Evolutionary conservation across 2,113 vertebrate genomes (phyloP).

Genomic region (Tetrax tetrax): DNA sequence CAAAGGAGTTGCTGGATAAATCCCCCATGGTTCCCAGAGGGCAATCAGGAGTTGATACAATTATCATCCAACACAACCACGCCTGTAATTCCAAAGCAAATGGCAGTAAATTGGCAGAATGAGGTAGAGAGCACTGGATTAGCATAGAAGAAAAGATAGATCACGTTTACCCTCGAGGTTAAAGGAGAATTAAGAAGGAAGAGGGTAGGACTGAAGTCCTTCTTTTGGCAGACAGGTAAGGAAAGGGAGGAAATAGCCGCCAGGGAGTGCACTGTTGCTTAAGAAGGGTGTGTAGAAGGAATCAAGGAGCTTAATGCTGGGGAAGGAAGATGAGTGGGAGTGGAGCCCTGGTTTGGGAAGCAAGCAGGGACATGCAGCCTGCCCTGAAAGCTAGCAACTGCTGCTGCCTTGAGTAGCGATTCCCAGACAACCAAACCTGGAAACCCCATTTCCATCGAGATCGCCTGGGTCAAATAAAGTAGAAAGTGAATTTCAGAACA

Average conservation of each 20-base stretch:
- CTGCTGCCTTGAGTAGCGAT: neutral
- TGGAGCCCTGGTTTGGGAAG: neutral
- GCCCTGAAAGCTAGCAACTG: neutral
- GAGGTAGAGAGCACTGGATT: neutral
- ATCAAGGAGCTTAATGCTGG: neutral
- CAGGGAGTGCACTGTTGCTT: neutral
- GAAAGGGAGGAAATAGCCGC: neutral
- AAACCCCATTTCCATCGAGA: neutral
- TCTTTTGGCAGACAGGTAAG: neutral
- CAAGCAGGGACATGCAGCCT: neutral
- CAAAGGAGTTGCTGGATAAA: neutral
- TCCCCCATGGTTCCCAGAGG: neutral
- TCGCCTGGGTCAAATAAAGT: neutral
- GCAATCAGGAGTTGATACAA: neutral
- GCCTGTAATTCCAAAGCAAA: neutral
- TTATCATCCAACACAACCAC: neutral
- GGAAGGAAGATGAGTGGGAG: neutral
- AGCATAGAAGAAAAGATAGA: neutral
- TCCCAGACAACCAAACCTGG: neutral
- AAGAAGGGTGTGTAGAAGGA: neutral
- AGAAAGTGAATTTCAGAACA: neutral
- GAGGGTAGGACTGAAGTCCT: neutral
- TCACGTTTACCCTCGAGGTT: neutral
- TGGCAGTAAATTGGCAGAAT: neutral
- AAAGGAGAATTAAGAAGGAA: conserved; percentile 1